Conservation (phyloP, 2,113 vertebrate genomes). For the Pluvialis apricaria region DNA sequence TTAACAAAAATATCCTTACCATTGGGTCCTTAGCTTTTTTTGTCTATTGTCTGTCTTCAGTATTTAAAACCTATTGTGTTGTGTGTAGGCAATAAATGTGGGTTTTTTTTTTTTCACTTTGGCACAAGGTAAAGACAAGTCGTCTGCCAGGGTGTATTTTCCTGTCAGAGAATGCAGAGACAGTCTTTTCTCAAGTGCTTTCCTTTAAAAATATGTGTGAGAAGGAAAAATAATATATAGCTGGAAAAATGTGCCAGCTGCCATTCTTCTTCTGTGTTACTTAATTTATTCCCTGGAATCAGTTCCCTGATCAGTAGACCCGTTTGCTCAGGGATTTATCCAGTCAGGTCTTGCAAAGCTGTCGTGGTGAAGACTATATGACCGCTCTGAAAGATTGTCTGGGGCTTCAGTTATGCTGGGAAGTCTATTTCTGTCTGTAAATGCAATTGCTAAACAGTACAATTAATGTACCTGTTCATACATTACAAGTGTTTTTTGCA, state of each 20-base stretch:
- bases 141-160: neutral
- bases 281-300: neutral
- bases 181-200: neutral
- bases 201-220: neutral
- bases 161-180: neutral
- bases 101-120: neutral
- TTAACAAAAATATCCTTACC: neutral
- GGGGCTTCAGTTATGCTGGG: neutral
- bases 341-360: neutral
- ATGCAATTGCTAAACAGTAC: neutral
- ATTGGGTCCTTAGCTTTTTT: neutral
- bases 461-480: neutral
- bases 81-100: neutral
- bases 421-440: neutral
- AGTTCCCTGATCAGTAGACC: neutral
- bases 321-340: neutral
- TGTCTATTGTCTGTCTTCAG: neutral
- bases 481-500: neutral
- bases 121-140: neutral
- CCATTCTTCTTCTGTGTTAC: neutral
- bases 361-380: neutral
- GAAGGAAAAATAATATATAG: neutral
- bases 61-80: neutral
- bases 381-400: neutral
- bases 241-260: neutral